Base-by-base conservation (phyloP, 1,140 invertebrate genomes). In the Trachymyrmex septentrionalis region DNA sequence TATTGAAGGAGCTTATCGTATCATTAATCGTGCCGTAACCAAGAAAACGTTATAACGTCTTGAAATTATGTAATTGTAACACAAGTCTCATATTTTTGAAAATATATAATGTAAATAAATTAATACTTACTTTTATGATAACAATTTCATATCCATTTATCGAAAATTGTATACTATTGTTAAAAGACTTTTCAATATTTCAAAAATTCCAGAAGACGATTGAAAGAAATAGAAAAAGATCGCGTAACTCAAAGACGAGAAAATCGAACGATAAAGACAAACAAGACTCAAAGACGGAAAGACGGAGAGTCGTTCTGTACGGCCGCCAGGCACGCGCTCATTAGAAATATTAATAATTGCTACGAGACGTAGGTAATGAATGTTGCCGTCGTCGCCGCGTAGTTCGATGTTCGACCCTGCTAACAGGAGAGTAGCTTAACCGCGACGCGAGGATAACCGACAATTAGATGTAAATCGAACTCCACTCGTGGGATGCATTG, bases 271-370 rank as follows among this genome's bases (percentile, higher is more conserved):
- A 73, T 19, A 30, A 63, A 61, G 55, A 73, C 19, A 24, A 24
- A 44, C 34, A 34, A 30, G 30, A 44, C 38, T 38, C 78, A 81
- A 71, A 57, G 50, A 44, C 66, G 12, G 61, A 59, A 34, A 55
- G 12, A 34, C 3, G 21, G 55, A 69, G 76, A 72, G 55, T 21
- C 4, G 50, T 30, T 16, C 16, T 30, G n/a, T 34, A 34, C 34
- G 44, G 86, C 88, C 88, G 71, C 24, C 21, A 63, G 88, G 86
- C 76, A 88, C 66, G 84, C 55, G 67, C 84, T 91, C 78, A 90
- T 91, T 90, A 88, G 84, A 90, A 91, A 91, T 88, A 90, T 90
- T 90, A 90, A 89, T 90, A 91, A 91, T 88, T 86, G 77, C 72
- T n/a, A 48, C 57, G 57, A 85, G 61, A 50, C 59, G 34, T 2